Percentiles rank a stretch among this genome's conserved stretches.
These are phyloP conservation scores for Scopus umbretta DNA, from an alignment of 2,113 vertebrate species.

Conservation along the genomic window DNA sequence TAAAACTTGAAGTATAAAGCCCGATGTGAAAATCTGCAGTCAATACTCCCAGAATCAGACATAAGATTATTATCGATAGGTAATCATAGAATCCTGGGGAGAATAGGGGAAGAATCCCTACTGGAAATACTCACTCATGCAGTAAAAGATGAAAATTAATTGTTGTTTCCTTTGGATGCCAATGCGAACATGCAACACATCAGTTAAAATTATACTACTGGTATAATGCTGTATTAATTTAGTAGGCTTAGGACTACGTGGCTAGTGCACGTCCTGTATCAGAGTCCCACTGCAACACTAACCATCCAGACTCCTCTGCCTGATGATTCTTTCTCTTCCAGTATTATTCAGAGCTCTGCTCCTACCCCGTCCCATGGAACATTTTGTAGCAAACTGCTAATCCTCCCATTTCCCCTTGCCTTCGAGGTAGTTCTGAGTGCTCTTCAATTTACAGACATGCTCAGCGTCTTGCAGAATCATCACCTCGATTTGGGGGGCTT, in stretches of 20 bases:
- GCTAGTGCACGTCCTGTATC: neutral
- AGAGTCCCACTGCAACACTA: neutral
- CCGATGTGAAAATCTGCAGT: neutral
- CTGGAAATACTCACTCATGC: neutral
- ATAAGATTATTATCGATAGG: neutral
- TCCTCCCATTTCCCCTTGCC: neutral
- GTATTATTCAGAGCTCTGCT: neutral
- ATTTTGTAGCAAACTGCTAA: neutral
- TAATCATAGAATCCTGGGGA: neutral
- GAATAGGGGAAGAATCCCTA: neutral
- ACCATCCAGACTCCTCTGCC: neutral
- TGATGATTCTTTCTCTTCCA: neutral
- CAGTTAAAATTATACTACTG: neutral
- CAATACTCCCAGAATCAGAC: neutral
- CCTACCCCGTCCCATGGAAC: neutral
- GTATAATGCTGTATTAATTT: neutral
- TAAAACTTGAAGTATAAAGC: neutral
- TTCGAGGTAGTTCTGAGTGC: neutral
- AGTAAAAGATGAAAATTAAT: neutral
- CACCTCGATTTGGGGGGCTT: neutral
- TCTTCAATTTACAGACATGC: neutral
- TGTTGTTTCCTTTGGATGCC: neutral
- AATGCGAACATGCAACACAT: neutral
- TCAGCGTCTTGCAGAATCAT: neutral
- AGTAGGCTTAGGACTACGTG: rapidly evolving